Conservation (phyloP, 2,113 vertebrate genomes). For the Suncus etruscus region DNA sequence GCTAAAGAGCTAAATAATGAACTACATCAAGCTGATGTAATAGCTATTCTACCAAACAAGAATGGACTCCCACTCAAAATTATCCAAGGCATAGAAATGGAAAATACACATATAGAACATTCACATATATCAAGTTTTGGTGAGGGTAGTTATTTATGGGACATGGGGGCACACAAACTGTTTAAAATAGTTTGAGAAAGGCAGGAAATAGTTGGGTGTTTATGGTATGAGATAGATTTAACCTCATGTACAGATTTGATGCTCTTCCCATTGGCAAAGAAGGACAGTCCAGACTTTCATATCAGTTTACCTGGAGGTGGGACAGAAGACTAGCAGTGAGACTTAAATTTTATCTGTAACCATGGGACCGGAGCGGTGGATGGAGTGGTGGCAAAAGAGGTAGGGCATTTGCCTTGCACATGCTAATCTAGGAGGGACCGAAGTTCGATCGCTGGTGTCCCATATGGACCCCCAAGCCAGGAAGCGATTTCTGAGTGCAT, state of each 20-base stretch:
- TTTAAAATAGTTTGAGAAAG: neutral
- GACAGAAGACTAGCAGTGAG: neutral
- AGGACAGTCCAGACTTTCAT: neutral
- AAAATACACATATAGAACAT: neutral
- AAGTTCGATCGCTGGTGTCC: too few relatives aligned
- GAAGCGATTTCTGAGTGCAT: too few relatives aligned
- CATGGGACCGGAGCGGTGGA: neutral
- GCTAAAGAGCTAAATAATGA: neutral
- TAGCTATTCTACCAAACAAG: neutral
- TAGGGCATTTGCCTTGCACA: too few relatives aligned
- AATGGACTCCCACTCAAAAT: neutral
- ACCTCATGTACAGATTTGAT: accelerated
- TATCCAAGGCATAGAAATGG: neutral
- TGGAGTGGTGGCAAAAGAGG: too few relatives aligned
- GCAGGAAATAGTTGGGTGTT: neutral
- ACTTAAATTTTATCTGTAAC: neutral
- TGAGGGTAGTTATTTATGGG: neutral
- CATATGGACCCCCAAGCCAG: too few relatives aligned
- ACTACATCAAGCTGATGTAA: neutral
- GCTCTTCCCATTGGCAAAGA: neutral
- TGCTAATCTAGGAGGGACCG: too few relatives aligned
- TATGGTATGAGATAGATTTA: neutral
- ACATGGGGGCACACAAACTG: neutral
- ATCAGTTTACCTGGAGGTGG: neutral
- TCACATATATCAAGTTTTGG: neutral